Evolutionary conservation across 2,888 invertebrate genomes (phyloP).

Genomic region (Halictus quadricinctus): DNA sequence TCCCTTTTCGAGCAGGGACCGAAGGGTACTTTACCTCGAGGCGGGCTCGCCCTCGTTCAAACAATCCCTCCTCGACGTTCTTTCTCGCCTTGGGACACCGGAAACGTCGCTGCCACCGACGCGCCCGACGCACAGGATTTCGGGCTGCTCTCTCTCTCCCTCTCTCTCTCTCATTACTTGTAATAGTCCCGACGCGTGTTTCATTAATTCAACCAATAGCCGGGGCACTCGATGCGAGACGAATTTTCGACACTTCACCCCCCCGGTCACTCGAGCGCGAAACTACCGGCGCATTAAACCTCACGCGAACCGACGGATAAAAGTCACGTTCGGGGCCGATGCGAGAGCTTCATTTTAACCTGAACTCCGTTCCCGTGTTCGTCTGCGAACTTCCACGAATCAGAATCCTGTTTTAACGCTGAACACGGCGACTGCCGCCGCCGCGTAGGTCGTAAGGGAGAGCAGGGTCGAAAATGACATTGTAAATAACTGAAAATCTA

Average conservation of each 20-base stretch:
- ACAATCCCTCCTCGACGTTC: constrained; percentile 55
- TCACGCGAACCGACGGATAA: background rate
- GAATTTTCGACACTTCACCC: background rate
- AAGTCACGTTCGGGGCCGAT: background rate
- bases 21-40: constrained; percentile 65
- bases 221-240: constrained; percentile 4
- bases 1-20: constrained; percentile 67
- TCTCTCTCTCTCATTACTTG: constrained; percentile 22
- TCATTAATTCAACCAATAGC: constrained; percentile 4
- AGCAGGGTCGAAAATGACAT: too few relatives aligned
- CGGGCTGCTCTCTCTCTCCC: background rate
- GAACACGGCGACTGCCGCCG: too few relatives aligned
- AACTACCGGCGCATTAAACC: background rate
- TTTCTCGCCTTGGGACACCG: constrained; percentile 55
- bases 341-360: background rate
- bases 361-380: background rate
- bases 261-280: background rate
- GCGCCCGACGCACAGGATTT: constrained; percentile 21
- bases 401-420: background rate
- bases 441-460: too few relatives aligned
- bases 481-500: too few relatives aligned
- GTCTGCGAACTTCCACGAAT: background rate
- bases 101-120: constrained; percentile 3
- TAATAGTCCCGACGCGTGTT: constrained; percentile 37
- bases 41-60: constrained; percentile 56